Conservation (phyloP, 2,888 invertebrate species). For the Trichopria drosophilae region DNA sequence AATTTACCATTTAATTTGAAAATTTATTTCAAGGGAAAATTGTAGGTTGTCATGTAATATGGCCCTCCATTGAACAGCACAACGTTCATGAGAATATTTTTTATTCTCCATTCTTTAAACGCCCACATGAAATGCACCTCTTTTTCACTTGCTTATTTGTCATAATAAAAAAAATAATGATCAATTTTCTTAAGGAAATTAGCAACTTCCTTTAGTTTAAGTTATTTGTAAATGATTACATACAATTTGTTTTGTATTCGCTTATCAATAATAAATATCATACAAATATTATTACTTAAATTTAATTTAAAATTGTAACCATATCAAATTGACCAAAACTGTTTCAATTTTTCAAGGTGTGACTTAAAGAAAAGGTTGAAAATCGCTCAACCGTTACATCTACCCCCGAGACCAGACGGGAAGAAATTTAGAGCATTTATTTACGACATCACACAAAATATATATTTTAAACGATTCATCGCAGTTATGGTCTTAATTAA, state of each 20-base stretch:
- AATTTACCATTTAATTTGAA: too few species aligned
- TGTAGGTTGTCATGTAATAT: too few species aligned
- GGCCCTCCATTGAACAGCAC: too few species aligned
- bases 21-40: too few species aligned
- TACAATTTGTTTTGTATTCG: background rate
- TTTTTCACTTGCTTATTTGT: too few species aligned
- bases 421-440: conserved; percentile 89
- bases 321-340: too few species aligned
- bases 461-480: conserved; percentile 91
- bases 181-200: too few species aligned
- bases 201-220: background rate
- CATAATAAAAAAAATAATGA: too few species aligned
- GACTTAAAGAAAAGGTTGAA: conserved; percentile 97
- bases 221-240: background rate
- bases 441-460: conserved; percentile 97
- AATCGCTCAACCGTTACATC: conserved; percentile 96
- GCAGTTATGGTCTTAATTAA: conserved; percentile 93
- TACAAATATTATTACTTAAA: background rate
- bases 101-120: too few species aligned
- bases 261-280: background rate
- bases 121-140: too few species aligned
- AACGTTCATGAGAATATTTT: too few species aligned
- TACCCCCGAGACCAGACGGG: conserved; percentile 95
- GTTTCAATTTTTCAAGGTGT: conserved; percentile 64
- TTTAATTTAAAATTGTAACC: background rate